phyloP scores from a whole-genome alignment of 2,888 invertebrate genomes.

The Trachelus troglodyta region DNA sequence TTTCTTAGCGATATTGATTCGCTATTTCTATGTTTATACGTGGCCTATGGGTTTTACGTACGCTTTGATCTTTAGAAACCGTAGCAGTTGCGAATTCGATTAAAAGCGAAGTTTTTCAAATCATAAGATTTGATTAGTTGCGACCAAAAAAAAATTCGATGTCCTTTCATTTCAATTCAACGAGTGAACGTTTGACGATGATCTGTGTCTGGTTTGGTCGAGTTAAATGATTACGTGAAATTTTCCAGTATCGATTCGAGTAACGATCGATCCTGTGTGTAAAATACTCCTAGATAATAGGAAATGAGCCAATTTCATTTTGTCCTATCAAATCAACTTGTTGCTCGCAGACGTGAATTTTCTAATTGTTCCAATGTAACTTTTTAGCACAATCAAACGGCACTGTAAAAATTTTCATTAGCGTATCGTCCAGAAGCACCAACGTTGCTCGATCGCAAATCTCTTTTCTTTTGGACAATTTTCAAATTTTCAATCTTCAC shows the following conservation, averaged over 20 bases:
- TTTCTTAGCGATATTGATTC: background rate
- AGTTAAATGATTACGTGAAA: background rate
- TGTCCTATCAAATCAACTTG: too few species aligned
- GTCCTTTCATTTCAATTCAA: background rate
- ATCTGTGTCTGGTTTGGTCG: background rate
- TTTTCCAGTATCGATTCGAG: background rate
- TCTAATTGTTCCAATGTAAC: conserved; percentile 17
- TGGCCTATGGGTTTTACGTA: background rate
- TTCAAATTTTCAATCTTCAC: background rate
- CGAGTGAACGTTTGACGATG: background rate
- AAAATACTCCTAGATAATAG: background rate
- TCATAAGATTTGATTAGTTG: background rate
- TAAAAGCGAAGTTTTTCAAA: background rate
- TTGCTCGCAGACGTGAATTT: conserved; percentile 2
- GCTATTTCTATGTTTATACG: background rate
- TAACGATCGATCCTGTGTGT: background rate
- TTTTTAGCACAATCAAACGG: conserved; percentile 22
- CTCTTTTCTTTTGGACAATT: too few species aligned
- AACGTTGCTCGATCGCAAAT: background rate
- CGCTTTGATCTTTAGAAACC: background rate
- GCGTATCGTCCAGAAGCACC: background rate
- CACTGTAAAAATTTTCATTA: conserved; percentile 7
- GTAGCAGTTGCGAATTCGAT: background rate
- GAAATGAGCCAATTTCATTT: background rate
- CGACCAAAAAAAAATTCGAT: background rate